Evolutionary conservation across 2,888 invertebrate species (phyloP).

Genomic region (Polydrusus pterygomalis): DNA sequence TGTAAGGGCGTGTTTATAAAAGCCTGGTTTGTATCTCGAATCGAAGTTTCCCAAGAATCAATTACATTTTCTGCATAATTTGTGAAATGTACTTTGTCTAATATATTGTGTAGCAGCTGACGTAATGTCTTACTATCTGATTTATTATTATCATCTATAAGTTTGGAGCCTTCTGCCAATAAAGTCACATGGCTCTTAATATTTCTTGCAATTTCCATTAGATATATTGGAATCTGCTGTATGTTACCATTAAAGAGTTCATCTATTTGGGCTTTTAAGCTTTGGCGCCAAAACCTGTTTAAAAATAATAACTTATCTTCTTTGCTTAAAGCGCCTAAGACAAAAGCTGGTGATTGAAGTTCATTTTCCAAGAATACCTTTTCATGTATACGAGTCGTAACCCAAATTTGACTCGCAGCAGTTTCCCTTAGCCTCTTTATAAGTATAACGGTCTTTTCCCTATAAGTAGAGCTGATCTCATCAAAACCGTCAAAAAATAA

Average conservation of each 20-base stretch:
- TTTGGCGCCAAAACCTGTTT: slow-evolving; percentile 33
- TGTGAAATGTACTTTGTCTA: neutral
- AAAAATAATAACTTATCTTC: slow-evolving; percentile 34
- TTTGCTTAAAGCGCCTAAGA: slow-evolving; percentile 30
- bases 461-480: slow-evolving; percentile 39
- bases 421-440: slow-evolving; percentile 22
- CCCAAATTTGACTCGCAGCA: slow-evolving; percentile 35
- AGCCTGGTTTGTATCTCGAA: slow-evolving; percentile 9
- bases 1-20: slow-evolving; percentile 43
- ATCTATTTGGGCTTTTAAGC: slow-evolving; percentile 5
- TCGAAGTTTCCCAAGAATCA: slow-evolving; percentile 17
- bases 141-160: neutral
- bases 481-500: slow-evolving; percentile 50
- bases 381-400: slow-evolving; percentile 42
- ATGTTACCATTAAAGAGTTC: neutral
- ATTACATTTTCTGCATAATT: slow-evolving; percentile 18
- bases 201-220: neutral
- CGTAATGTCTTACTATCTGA: neutral
- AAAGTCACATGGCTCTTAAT: neutral
- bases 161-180: neutral
- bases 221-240: neutral
- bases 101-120: neutral
- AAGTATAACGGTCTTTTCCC: slow-evolving; percentile 28
- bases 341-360: slow-evolving; percentile 17
- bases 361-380: slow-evolving; percentile 31